A percentile compares a stretch with the other conserved stretches of the same genome.
Conservation (phyloP, 2,888 invertebrate species). For the Idaea biselata region DNA sequence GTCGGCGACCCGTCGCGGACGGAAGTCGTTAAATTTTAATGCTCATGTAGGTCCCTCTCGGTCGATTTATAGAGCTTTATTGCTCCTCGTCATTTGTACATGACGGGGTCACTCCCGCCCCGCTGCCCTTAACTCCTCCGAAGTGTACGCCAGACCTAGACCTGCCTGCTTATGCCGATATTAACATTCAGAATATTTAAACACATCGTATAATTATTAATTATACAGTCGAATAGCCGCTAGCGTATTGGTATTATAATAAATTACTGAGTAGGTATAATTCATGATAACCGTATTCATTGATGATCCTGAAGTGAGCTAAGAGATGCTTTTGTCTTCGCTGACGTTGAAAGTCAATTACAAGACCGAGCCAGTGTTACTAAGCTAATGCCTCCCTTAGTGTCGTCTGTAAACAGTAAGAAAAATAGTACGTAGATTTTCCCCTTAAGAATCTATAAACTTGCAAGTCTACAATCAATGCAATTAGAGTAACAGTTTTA, state of each 20-base stretch:
- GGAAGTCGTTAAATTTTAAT: slow-evolving; percentile 61
- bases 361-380: too few species aligned
- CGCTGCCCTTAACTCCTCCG: slow-evolving; percentile 17
- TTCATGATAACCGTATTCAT: too few species aligned
- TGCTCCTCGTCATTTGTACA: slow-evolving; percentile 42
- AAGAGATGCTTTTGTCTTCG: too few species aligned
- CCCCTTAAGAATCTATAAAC: too few species aligned
- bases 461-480: background rate
- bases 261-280: too few species aligned
- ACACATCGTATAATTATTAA: background rate
- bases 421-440: too few species aligned
- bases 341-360: too few species aligned
- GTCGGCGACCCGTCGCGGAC: slow-evolving; percentile 31
- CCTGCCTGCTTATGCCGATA: background rate
- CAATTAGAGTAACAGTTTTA: background rate
- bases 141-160: background rate
- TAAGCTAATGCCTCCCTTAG: too few species aligned
- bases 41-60: slow-evolving; percentile 41
- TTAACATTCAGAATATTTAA: background rate
- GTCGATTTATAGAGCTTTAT: slow-evolving; percentile 57
- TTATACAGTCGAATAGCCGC: too few species aligned
- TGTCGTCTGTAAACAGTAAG: too few species aligned
- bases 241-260: too few species aligned
- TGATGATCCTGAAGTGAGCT: too few species aligned
- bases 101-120: slow-evolving; percentile 39